Evolutionary conservation across 2,797 vertebrate species (phyloP), one percentile per base, ranked within the genome.

Genomic region (Okamejei kenojei): DNA sequence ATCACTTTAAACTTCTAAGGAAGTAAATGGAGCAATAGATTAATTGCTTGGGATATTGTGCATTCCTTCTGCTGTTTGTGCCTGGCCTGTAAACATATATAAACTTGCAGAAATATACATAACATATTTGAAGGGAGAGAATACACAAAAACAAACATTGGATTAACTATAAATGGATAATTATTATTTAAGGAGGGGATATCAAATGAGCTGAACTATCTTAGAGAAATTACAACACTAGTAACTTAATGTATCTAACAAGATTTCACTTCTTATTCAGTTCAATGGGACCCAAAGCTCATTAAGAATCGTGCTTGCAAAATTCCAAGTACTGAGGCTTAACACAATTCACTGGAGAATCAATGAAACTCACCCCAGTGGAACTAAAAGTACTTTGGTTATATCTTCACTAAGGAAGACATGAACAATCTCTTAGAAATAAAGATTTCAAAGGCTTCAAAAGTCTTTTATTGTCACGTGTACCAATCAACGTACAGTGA

Each of bases 231-330:
- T 9, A 74, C 23, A 11, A 76, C 65, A 92, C 23, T 38, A 76
- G 45, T 29, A 92, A 58, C 1, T 21, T 29, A 74, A 23, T 92
- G 13, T 15, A 76, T 54, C 26, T 73, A 45, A 92, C 71, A 92
- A 76, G 21, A 54, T 76, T 92, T 91, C 63, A 90, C 29, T 90
- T 90, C 86, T 32, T 73, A 71, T 91, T 76, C 13, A 92, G 73
- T 76, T 92, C 38, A 74, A 23, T 92, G 71, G 23, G 45, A 76
- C 23, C 23, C 38, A 17, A 23, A 54, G 15, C 38, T 74, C 90
- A 74, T 92, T 92, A 45, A 54, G 0, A 26, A 29, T 10, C 32
- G 26, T 91, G 38, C 8, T 29, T n/a, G 35, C 29, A 26, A 15
- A 92, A 74, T 76, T 58, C 71, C 71, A 45, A 38, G 71, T 13